Conservation (phyloP, 1,140 invertebrate genomes). For the Nasonia longicornis region DNA sequence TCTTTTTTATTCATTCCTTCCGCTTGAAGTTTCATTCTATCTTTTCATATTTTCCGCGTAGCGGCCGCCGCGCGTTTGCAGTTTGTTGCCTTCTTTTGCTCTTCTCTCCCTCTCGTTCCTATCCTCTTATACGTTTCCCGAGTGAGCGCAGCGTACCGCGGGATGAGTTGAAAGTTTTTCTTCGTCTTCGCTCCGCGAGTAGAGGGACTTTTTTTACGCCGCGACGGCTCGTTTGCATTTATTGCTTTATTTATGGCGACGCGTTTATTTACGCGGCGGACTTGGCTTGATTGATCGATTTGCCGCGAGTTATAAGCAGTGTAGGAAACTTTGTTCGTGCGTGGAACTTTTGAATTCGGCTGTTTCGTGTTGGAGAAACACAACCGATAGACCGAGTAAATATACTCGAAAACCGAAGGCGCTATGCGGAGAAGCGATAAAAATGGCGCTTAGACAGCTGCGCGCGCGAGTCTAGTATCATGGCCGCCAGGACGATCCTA, state of each 20-base stretch:
- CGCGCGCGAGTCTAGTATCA: slow-evolving; percentile 10
- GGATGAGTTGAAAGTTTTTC: slow-evolving; percentile 20
- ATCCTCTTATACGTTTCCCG: not conserved
- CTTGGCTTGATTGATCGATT: too few relatives aligned
- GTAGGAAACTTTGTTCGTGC: too few relatives aligned
- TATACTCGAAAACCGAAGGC: not conserved
- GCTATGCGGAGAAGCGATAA: slow-evolving; percentile 21
- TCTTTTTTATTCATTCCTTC: slow-evolving; percentile 43
- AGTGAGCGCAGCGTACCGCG: not conserved
- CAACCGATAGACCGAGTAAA: not conserved
- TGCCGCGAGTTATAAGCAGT: too few relatives aligned
- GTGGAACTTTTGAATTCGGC: too few relatives aligned
- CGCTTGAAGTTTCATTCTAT: slow-evolving; percentile 41
- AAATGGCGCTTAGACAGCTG: slow-evolving; percentile 40
- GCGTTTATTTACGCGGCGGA: slow-evolving; percentile 25
- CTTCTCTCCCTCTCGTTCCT: not conserved
- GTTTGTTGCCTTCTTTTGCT: not conserved
- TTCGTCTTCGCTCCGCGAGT: not conserved
- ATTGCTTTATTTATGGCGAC: slow-evolving; percentile 35
- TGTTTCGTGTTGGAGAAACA: not conserved
- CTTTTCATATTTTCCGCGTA: slow-evolving; percentile 41
- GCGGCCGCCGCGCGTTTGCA: not conserved
- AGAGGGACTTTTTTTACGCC: not conserved
- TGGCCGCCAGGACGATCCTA: slow-evolving; percentile 30
- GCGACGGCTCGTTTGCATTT: slow-evolving; percentile 37